phyloP scores from a whole-genome alignment of 2,888 invertebrate genomes.

The Pachymerium ferrugineum region DNA sequence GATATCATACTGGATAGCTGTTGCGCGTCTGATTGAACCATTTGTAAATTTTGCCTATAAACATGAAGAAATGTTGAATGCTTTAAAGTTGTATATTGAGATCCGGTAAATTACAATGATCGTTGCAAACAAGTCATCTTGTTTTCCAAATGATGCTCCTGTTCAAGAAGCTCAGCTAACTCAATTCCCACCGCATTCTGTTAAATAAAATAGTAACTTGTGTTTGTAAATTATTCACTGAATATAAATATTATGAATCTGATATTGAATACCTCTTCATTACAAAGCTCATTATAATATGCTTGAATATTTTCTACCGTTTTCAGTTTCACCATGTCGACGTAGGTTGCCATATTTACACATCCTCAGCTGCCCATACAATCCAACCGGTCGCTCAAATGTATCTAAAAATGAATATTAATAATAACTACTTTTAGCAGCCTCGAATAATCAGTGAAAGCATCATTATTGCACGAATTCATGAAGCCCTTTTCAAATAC shows the following conservation, averaged over 20 bases:
- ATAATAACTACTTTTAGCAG: neutral
- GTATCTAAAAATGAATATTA: neutral
- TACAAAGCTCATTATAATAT: slow-evolving; percentile 2
- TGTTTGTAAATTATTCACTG: neutral
- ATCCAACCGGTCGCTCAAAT: too few relatives aligned
- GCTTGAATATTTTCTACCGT: slow-evolving; percentile 22
- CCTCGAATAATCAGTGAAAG: neutral
- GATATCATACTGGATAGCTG: slow-evolving; percentile 77
- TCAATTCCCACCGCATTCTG: slow-evolving; percentile 66
- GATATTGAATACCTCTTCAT: neutral
- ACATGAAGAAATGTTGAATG: neutral
- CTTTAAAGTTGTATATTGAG: neutral
- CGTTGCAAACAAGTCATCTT: slow-evolving; percentile 74
- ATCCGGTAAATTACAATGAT: slow-evolving; percentile 55
- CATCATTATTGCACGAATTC: too few relatives aligned
- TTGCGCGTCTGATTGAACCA: slow-evolving; percentile 70
- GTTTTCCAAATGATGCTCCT: slow-evolving; percentile 69
- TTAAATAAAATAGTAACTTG: neutral
- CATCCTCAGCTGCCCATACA: too few relatives aligned
- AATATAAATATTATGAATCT: neutral
- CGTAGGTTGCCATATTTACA: too few relatives aligned
- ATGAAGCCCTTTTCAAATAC: too few relatives aligned
- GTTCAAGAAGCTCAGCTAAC: slow-evolving; percentile 63
- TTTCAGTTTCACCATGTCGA: neutral
- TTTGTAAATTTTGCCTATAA: slow-evolving; percentile 61